Evolutionary conservation across 2,888 invertebrate genomes (phyloP), one percentile per base, ranked within the genome.

Genomic region (Ramazzottius varieornatus): DNA sequence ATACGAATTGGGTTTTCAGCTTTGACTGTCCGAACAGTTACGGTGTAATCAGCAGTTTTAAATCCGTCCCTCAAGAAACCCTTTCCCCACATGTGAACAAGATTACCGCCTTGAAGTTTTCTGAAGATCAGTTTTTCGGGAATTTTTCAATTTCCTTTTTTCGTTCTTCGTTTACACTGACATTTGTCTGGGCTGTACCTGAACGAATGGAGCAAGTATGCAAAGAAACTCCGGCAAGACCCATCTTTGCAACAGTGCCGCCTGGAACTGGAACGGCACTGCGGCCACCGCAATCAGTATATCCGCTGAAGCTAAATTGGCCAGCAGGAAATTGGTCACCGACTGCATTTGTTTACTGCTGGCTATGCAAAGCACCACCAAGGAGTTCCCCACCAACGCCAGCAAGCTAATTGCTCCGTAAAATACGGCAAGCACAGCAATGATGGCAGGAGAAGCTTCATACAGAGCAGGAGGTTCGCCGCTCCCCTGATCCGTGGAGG

Each of bases 251-350:
- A 88, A 79, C 63, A 88, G 77, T 1, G 89, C 89, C 1, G 88
- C 88, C 80, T 88, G 88, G 74, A 88, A 88, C 83, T 88, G 81
- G 78, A 89, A 88, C 69, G 88, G 88, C 73, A 88, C 86, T 68
- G 85, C 84, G 73, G 88, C 87, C 70, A 88, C 79, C 67, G 86
- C 88, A 73, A 88, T 87, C 68, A 86, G 83, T 72, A 88, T 86
- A 74, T 89, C 88, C 32, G 88, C 87, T 69, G 86, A 78, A 1
- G 88, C 88, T 73, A 89, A 78, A 77, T 88, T 88, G 24, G 86
- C 85, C 64, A 88, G 87, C 76, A 86, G 88, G 76, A 85, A 84
- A 75, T 88, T 88, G 63, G 88, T 88, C 13, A 76, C 86, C 68
- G 84, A 86, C 71, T 86, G 83, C 86, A 87, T 86, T 68, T 84